These are phyloP conservation scores for Arnoldichthys spilopterus DNA, from an alignment of 2,797 vertebrate species.

Conservation along the genomic window DNA sequence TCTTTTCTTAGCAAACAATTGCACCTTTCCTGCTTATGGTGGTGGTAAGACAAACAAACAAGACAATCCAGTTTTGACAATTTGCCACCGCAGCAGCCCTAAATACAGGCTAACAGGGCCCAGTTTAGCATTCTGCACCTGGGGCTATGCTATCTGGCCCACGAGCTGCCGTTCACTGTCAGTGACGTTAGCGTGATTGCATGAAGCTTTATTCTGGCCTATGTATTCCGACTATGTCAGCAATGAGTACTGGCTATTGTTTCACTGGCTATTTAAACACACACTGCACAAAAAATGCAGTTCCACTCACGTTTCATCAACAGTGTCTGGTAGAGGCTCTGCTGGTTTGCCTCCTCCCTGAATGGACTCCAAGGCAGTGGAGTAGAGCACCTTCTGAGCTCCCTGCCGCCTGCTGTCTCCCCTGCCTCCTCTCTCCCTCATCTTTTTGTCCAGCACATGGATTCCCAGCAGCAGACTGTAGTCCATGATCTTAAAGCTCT, in stretches of 20 bases:
- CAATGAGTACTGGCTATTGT: too few relatives aligned
- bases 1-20: too few relatives aligned
- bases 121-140: too few relatives aligned
- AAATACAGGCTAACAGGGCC: too few relatives aligned
- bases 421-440: slow-evolving; percentile 74
- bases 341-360: slow-evolving; percentile 86
- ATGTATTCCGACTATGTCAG: background rate
- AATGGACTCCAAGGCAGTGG: slow-evolving; percentile 95
- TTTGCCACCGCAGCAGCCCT: too few relatives aligned
- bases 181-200: background rate
- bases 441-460: slow-evolving; percentile 71
- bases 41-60: too few relatives aligned
- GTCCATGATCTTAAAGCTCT: slow-evolving; percentile 99
- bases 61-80: too few relatives aligned
- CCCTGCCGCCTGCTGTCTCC: slow-evolving; percentile 82
- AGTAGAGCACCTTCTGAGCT: slow-evolving; percentile 92
- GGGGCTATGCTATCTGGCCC: background rate
- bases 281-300: background rate
- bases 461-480: slow-evolving; percentile 87
- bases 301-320: slow-evolving; percentile 86
- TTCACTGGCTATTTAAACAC: background rate
- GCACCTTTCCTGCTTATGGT: too few relatives aligned
- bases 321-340: slow-evolving; percentile 76
- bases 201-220: background rate
- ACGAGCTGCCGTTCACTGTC: background rate